Base-by-base conservation (phyloP, 2,888 invertebrate species). In the Caenorhabditis sp. region DNA sequence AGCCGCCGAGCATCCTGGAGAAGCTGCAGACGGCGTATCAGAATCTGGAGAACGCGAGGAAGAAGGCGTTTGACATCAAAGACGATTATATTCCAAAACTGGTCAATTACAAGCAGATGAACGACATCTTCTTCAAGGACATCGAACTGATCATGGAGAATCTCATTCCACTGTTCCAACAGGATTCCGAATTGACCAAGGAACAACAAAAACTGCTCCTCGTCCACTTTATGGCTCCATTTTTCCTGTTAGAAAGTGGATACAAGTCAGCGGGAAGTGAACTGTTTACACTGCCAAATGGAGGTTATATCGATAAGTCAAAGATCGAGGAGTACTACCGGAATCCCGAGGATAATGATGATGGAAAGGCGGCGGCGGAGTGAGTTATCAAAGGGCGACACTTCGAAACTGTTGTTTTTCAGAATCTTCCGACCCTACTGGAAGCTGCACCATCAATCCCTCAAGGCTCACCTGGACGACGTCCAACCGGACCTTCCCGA, bases 211-310 rank as follows among this genome's bases (percentile, higher is more conserved):
- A 70, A 26, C 58, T 78, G 0, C 60, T 78, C 6, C 40, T 65
- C 26, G 64, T 70, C n/a, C 78, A 78, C 20, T 78, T 78, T 32
- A 32, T 70, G 65, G 70, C 65, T 6, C 78, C 78, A 1, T 78
- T 70, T 22, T 65, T 70, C 4, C 20, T 78, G 1, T 15, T 78
- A 11, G 78, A 78, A 40, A 50, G 64, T 0, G 70, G 70, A 9
- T 78, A 22, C 35, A 78, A 70, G 28, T 70, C 78, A 13, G 50
- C 70, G 71, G 78, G 71, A 11, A 78, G 78, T 44, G 78, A 78
- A 4, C 35, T 78, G 6, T 58, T 65, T 37, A 50, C 53, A n/a
- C 62, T 78, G 9, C 70, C 78, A 3, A 60, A 22, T 60, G 78
- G 78, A 5, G 65, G 71, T 20, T 78, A 60, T 26, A 70, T 78